A percentile compares a stretch with the other conserved stretches of the same genome.
Conservation (phyloP, 1,140 invertebrate species). For the Steinernema feltiae region DNA sequence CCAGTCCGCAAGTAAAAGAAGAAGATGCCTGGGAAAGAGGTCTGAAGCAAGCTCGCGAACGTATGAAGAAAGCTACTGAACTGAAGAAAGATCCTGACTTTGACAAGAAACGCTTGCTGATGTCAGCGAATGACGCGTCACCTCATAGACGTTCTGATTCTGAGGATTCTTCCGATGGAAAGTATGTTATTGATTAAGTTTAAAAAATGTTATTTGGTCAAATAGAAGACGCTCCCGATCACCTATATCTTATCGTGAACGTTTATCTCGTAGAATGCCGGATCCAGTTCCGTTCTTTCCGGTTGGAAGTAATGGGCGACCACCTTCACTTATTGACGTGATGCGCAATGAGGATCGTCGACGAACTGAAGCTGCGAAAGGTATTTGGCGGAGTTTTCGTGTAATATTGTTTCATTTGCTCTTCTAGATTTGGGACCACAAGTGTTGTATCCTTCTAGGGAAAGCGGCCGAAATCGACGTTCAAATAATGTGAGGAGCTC, state of each 20-base stretch:
- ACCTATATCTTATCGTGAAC: background rate
- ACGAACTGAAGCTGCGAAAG: background rate
- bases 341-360: slow-evolving; percentile 10
- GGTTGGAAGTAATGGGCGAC: background rate
- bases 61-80: slow-evolving; percentile 9
- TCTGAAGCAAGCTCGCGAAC: slow-evolving; percentile 72
- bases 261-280: background rate
- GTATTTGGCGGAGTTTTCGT: background rate
- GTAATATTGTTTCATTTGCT: background rate
- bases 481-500: background rate
- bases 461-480: background rate
- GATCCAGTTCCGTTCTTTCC: background rate
- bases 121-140: background rate
- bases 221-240: slow-evolving; percentile 50
- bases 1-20: slow-evolving; percentile 38
- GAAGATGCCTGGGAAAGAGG: slow-evolving; percentile 90
- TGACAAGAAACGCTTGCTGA: slow-evolving; percentile 80
- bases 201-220: slow-evolving; percentile 43
- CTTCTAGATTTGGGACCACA: background rate
- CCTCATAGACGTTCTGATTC: background rate
- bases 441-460: background rate
- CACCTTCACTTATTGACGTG: background rate
- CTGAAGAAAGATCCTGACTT: slow-evolving; percentile 84
- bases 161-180: slow-evolving; percentile 60
- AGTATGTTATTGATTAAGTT: slow-evolving; percentile 69